phyloP scores from a whole-genome alignment of 2,888 invertebrate species.

The Macropis europaea region DNA sequence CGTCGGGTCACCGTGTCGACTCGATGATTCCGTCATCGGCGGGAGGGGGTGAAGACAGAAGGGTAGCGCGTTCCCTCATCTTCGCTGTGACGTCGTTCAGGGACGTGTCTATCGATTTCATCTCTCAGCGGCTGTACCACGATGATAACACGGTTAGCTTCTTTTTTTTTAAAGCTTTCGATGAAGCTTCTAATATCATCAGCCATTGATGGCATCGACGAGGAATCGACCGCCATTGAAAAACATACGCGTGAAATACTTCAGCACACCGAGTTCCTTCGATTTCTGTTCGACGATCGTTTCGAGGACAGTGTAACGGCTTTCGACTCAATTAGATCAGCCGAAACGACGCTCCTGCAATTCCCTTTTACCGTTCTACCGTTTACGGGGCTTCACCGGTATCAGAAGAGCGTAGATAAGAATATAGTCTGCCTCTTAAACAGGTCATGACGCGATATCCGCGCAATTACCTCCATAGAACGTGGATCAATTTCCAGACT shows the following conservation, averaged over 20 bases:
- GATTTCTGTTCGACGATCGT: background rate
- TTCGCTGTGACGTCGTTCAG: slow-evolving; percentile 63
- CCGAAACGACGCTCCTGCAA: slow-evolving; percentile 9
- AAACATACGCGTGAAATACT: background rate
- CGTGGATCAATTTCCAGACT: slow-evolving; percentile 24
- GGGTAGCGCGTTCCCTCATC: slow-evolving; percentile 49
- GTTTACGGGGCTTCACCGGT: slow-evolving; percentile 16
- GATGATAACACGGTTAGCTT: slow-evolving; percentile 39
- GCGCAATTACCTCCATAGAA: slow-evolving; percentile 20
- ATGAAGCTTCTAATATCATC: background rate
- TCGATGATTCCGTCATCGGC: slow-evolving; percentile 62
- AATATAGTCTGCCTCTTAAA: slow-evolving; percentile 19
- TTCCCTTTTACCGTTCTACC: slow-evolving; percentile 6
- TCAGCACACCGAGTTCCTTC: background rate
- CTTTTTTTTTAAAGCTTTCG: background rate
- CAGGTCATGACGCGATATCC: slow-evolving; percentile 34
- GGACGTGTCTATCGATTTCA: slow-evolving; percentile 66
- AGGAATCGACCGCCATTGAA: background rate
- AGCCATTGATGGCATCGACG: background rate
- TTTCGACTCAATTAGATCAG: slow-evolving; percentile 23
- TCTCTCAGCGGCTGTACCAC: slow-evolving; percentile 54
- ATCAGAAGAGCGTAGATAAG: slow-evolving; percentile 35
- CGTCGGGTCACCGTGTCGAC: slow-evolving; percentile 61
- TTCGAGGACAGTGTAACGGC: background rate
- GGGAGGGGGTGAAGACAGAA: slow-evolving; percentile 28